Base-by-base conservation (phyloP, 1,140 invertebrate species). In the Cherax destructor region DNA sequence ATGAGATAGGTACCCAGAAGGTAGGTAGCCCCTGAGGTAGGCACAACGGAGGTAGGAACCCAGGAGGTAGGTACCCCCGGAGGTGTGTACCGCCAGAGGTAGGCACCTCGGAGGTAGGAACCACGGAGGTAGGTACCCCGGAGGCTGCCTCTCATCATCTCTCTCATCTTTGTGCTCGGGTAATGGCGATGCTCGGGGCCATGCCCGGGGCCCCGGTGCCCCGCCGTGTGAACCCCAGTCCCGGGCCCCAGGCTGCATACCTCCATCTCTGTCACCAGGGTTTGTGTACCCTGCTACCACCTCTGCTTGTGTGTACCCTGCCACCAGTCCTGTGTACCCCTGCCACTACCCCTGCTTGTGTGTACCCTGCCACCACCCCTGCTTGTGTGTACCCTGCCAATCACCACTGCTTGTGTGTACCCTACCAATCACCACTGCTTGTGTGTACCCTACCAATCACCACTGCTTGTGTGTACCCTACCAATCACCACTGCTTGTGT, bases 231-330 rank as follows among this genome's bases (percentile, higher is more conserved):
- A 81, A 81, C 79, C 56, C 79, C 21, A 16, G 21, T 49, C 79
- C 16, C 47, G 21, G 13, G 18, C 50, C 49, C 50, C 79, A 6
- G 11, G 79, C 13, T 21, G 18, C 50, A 52, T 81, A 81, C 79
- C 79, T 81, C 56, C 79, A 81, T 81, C 79, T 81, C 79, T 81
- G 79, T 81, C 79, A 81, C 79, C 79, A 81, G 16, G 79, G 79
- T 56, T n/a, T 81, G 79, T 81, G n/a, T n/a, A n/a, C n/a, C n/a
- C n/a, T 13, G 76, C 76, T 49, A 30, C 76, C 49, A 30, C 76
- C 30, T n/a, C n/a, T n/a, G n/a, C n/a, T n/a, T 65, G 16, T 65
- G 61, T 65, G 61, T 3, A 16, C 6, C 61, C 16, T 24, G 79
- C 79, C 79, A n/a, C n/a, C n/a, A n/a, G n/a, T n/a, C n/a, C n/a